Evolutionary conservation across 2,888 invertebrate species (phyloP).

Genomic region (Oscheius onirici): DNA sequence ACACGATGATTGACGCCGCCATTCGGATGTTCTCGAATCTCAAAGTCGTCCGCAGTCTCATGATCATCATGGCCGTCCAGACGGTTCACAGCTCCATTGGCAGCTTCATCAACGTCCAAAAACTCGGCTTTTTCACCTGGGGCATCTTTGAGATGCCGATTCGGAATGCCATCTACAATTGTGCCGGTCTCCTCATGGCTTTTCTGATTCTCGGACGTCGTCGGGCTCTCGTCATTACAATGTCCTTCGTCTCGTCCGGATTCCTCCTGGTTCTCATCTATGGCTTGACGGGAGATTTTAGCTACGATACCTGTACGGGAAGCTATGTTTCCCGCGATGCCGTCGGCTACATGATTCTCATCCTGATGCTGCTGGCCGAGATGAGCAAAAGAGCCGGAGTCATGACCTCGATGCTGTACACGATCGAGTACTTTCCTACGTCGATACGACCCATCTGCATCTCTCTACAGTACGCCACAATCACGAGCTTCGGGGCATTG

Average conservation of each 20-base stretch:
- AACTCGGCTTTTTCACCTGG: slow-evolving; percentile 1
- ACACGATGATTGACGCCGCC: slow-evolving; percentile 8
- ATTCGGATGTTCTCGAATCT: not conserved
- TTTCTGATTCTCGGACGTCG: slow-evolving; percentile 6
- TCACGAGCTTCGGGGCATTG: not conserved
- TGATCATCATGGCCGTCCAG: not conserved
- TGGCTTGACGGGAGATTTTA: not conserved
- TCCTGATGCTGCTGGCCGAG: not conserved
- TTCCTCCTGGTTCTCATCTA: slow-evolving; percentile 8
- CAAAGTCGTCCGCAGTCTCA: not conserved
- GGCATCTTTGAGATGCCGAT: slow-evolving; percentile 1
- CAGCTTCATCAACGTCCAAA: not conserved
- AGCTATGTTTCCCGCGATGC: not conserved
- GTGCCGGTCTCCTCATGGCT: not conserved
- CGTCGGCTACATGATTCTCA: not conserved
- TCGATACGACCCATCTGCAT: slow-evolving; percentile 18
- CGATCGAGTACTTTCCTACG: slow-evolving; percentile 7
- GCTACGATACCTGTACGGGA: not conserved
- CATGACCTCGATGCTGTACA: not conserved
- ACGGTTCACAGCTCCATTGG: not conserved
- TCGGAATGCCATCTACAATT: not conserved
- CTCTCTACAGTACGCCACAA: not conserved
- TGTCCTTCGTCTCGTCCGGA: not conserved
- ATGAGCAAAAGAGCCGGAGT: not conserved
- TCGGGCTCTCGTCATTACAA: not conserved